Evolutionary conservation across 2,888 invertebrate species (phyloP).

Genomic region (Ophion slaviceki): DNA sequence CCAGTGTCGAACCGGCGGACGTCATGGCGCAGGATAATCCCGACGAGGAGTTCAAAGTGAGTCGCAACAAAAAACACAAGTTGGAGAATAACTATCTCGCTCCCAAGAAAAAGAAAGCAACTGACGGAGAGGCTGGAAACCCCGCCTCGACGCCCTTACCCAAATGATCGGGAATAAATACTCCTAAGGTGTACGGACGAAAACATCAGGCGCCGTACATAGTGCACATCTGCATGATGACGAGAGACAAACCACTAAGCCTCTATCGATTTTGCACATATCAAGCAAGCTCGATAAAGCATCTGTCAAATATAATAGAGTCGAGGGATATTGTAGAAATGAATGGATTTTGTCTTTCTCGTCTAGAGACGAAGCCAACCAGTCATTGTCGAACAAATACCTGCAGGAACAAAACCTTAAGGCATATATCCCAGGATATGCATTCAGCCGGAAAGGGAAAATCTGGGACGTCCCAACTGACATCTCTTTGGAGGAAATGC

Average conservation of each 20-base stretch:
- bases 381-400: not conserved
- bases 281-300: slow-evolving; percentile 34
- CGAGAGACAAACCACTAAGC: not conserved
- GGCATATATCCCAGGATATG: slow-evolving; percentile 26
- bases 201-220: slow-evolving; percentile 11
- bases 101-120: no score
- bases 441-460: slow-evolving; percentile 19
- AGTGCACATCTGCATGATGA: not conserved
- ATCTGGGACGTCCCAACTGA: slow-evolving; percentile 19
- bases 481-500: slow-evolving; percentile 18
- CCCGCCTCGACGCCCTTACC: no score
- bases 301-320: slow-evolving; percentile 12
- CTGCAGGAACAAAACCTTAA: not conserved
- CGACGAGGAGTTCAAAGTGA: no score
- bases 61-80: no score
- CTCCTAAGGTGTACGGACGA: no score
- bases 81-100: no score
- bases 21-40: no score
- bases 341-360: slow-evolving; percentile 15
- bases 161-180: no score
- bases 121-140: no score
- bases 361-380: slow-evolving; percentile 32
- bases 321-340: slow-evolving; percentile 31
- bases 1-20: no score
- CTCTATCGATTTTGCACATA: slow-evolving; percentile 13